A percentile compares a stretch with the other conserved stretches of the same genome.
These are phyloP conservation scores for Acheta domesticus DNA, from an alignment of 2,888 invertebrate species.

Conservation along the genomic window DNA sequence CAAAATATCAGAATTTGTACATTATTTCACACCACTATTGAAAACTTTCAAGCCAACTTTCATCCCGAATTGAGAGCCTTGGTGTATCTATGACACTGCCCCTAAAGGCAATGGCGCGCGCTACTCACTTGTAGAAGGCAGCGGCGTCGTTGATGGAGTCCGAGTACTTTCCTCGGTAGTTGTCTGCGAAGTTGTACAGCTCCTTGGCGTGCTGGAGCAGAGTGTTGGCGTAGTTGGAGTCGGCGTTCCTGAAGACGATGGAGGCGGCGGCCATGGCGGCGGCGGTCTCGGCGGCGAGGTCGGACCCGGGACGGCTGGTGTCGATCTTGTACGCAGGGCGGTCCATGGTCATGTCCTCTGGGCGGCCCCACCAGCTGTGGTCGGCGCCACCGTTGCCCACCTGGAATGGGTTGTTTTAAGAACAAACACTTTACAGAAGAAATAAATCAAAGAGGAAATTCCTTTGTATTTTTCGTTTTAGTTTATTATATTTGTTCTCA, in stretches of 20 bases:
- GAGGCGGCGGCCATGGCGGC: slow-evolving; percentile 45
- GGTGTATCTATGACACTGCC: too few species aligned
- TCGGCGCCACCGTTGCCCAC: slow-evolving; percentile 44
- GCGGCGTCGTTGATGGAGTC: slow-evolving; percentile 30
- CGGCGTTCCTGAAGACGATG: slow-evolving; percentile 37
- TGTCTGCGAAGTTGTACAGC: slow-evolving; percentile 39
- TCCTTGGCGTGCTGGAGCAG: slow-evolving; percentile 37
- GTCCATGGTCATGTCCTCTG: slow-evolving; percentile 38
- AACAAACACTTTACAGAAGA: background rate
- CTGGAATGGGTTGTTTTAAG: too few species aligned
- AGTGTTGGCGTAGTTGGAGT: slow-evolving; percentile 37
- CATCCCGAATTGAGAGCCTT: too few species aligned
- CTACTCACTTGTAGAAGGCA: too few species aligned
- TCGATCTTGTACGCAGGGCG: slow-evolving; percentile 42
- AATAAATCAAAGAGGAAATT: background rate
- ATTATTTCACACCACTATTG: too few species aligned
- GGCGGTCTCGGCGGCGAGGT: slow-evolving; percentile 46
- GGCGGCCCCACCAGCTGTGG: slow-evolving; percentile 46
- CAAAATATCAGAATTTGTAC: too few species aligned
- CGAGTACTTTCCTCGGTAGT: slow-evolving; percentile 36
- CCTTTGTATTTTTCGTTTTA: background rate
- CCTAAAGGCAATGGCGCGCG: too few species aligned
- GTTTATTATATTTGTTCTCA: too few species aligned
- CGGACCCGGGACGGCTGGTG: slow-evolving; percentile 38
- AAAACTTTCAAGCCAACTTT: too few species aligned